Evolutionary conservation across 2,113 vertebrate species (phyloP), one percentile per base, ranked within the genome.

Genomic region (Indicator maculatus): DNA sequence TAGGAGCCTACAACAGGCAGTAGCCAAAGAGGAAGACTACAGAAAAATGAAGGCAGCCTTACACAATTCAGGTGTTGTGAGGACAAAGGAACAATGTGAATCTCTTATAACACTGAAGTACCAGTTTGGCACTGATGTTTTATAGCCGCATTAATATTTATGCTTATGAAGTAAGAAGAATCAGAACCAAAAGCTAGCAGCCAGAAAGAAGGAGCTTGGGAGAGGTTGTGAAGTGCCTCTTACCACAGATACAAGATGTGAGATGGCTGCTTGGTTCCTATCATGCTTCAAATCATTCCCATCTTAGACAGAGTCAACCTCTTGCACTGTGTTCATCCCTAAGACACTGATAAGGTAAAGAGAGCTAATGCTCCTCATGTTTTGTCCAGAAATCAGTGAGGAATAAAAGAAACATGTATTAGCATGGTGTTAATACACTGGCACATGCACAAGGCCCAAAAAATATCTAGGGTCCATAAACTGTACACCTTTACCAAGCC

Each of bases 351-450:
- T 1, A 0, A 74, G 36, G 24, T 36, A 69, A 53, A 19, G 27
- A 50, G 16, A 73, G 4, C 19, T 31, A 52, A 45, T 23, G 50
- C 5, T 67, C 47, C 61, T 33, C 20, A 5, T 24, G 33, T 27
- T 33, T 67, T 44, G 11, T 16, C 19, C 30, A 52, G 60, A 86
- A 58, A 44, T 67, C 30, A 39, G 31, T 36, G 26, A 28, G 39
- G 39, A 76, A 60, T 41, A 13, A 45, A 17, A 67, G 38, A 33
- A n/a, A 15, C 1, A 0, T 12, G 8, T 26, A 13, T 24, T 12
- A 76, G n/a, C 20, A 47, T 21, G 56, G 30, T 2, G 12, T 20
- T 45, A 64, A n/a, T 3, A 8, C 20, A 61, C 12, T 18, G 18
- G 19, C 60, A 30, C 33, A 28, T 6, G 30, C 69, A 55, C 2